Base-by-base conservation (phyloP, 1,140 invertebrate species). In the Drosophila cardini region DNA sequence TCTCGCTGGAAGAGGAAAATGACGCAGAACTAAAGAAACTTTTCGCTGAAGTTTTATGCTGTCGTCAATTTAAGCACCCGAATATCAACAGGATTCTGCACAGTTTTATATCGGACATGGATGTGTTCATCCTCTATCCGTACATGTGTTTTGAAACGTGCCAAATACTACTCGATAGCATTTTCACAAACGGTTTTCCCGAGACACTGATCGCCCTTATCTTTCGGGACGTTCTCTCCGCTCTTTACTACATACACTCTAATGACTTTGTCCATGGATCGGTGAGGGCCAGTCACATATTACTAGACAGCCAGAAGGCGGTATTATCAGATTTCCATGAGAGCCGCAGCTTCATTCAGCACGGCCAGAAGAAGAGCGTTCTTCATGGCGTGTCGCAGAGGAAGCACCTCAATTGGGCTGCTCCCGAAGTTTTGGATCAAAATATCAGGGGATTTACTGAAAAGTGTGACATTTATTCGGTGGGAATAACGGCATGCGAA, bases 391-490 rank as follows among this genome's bases (percentile, higher is more conserved):
- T 97, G 91, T 96, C 97, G 4, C 92, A 94, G 38, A 93, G 94
- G 61, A 93, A 94, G 32, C 96, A 96, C 89, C 91, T 98, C 1
- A 97, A 97, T 91, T 98, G 97, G 96, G 93, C 97, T 2, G 97
- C 97, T 90, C 97, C 97, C 15, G 98, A 98, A 93, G 92, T 98
- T n/a, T 92, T 98, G 18, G 95, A 97, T 93, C 97, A 98, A 95
- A 98, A 98, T 93, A 93, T 98, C 62, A 93, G 94, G 77, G 97
- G 98, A 7, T 98, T 98, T 87, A 96, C 97, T 90, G 95, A 96
- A 87, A 96, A 96, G 80, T 97, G 97, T 3, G 98, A 98, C 92
- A 95, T 98, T 30, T 98, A 98, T 84, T 98, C 97, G 76, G 75
- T 98, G 52, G 98, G 98, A 36, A 96, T 98, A 65, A 94, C 96